phyloP scores from a whole-genome alignment of 2,797 vertebrate species.

The Pogonophryne albipinna region DNA sequence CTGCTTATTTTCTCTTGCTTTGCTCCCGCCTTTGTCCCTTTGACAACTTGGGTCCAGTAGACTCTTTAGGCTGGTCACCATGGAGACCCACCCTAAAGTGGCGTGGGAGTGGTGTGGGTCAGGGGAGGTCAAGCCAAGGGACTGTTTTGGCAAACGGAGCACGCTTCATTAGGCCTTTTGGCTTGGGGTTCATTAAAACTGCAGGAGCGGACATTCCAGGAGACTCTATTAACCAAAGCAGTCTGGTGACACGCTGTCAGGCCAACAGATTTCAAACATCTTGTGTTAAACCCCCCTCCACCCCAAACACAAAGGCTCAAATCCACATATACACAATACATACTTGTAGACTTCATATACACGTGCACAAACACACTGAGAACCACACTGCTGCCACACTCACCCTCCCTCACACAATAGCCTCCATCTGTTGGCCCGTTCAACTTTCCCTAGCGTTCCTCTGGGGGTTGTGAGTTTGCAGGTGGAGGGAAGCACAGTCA shows the following conservation, averaged over 20 bases:
- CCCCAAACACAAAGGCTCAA: conserved; percentile 53
- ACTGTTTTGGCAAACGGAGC: conserved; percentile 80
- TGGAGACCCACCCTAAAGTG: conserved; percentile 76
- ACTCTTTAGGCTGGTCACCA: conserved; percentile 71
- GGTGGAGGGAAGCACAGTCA: conserved; percentile 66
- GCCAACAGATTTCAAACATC: conserved; percentile 79
- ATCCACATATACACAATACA: conserved; percentile 44
- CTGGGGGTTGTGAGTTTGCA: conserved; percentile 61
- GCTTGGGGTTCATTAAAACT: conserved; percentile 86
- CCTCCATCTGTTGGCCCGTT: conserved; percentile 81
- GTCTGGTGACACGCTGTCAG: conserved; percentile 71
- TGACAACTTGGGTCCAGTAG: conserved; percentile 56
- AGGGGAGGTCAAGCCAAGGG: conserved; percentile 73
- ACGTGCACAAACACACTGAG: conserved; percentile 44
- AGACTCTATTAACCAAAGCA: conserved; percentile 82
- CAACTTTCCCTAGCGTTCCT: conserved; percentile 76
- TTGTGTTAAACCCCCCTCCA: conserved; percentile 69
- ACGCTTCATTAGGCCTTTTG: conserved; percentile 86
- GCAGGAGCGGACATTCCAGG: conserved; percentile 84
- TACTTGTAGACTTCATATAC: conserved; percentile 44
- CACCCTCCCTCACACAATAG: conserved; percentile 69
- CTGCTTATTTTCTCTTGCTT: conserved; percentile 51
- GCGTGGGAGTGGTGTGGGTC: conserved; percentile 71
- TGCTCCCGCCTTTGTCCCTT: conserved; percentile 55
- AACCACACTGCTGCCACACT: conserved; percentile 34